Evolutionary conservation across 1,140 invertebrate genomes (phyloP).

Genomic region (Onthophagus taurus): DNA sequence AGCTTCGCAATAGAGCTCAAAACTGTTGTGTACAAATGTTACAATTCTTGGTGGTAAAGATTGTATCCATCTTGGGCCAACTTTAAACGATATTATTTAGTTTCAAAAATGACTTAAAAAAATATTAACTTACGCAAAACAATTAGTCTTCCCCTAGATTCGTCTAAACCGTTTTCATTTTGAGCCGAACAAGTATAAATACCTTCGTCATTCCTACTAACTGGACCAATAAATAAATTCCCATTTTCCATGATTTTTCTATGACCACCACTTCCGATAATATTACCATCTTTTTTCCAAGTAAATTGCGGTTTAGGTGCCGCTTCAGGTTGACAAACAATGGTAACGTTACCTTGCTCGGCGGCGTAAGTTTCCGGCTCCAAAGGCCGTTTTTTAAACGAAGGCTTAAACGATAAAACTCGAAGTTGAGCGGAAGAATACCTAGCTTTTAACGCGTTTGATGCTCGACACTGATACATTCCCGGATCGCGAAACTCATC

Average conservation of each 20-base stretch:
- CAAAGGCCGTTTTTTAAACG: constrained; percentile 83
- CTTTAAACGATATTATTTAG: constrained; percentile 32
- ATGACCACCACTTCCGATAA: constrained; percentile 68
- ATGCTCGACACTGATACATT: constrained; percentile 94
- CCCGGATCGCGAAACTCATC: constrained; percentile 74
- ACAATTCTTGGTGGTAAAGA: constrained; percentile 52
- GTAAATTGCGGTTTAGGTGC: constrained; percentile 80
- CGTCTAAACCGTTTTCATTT: constrained; percentile 73
- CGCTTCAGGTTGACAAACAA: constrained; percentile 88
- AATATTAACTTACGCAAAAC: constrained; percentile 61
- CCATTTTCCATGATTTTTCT: constrained; percentile 72
- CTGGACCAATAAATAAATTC: constrained; percentile 76
- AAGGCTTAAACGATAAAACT: constrained; percentile 75
- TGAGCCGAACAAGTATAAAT: constrained; percentile 80
- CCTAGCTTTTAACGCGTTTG: constrained; percentile 76
- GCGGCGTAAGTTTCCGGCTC: constrained; percentile 83
- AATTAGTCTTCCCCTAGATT: constrained; percentile 69
- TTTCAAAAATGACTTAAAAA: background rate
- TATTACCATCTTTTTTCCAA: constrained; percentile 85
- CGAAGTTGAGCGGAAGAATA: constrained; percentile 85
- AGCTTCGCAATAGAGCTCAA: constrained; percentile 71
- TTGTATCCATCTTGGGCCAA: constrained; percentile 61
- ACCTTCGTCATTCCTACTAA: constrained; percentile 78
- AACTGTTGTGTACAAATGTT: constrained; percentile 56
- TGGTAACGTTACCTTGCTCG: constrained; percentile 83